These are phyloP conservation scores for Zaprionus capensis DNA, from an alignment of 1,140 invertebrate genomes.

Conservation along the genomic window DNA sequence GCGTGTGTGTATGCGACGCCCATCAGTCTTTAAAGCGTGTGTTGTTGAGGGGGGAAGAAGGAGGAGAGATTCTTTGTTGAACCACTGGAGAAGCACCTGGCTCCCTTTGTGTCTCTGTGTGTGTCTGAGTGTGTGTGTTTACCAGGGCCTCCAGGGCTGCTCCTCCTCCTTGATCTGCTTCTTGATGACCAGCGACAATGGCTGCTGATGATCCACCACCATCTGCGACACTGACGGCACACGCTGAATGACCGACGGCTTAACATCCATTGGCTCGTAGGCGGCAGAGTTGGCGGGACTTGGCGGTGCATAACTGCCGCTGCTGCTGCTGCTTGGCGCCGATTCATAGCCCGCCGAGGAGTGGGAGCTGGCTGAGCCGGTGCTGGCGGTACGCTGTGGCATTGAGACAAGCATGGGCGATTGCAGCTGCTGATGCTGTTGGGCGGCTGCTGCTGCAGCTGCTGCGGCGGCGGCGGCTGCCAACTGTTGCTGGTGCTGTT, in stretches of 20 bases:
- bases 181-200: conserved; percentile 88
- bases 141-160: conserved; percentile 90
- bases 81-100: conserved; percentile 17
- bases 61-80: conserved; percentile 16
- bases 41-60: not conserved
- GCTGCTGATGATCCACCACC: conserved; percentile 85
- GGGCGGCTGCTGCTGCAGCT: conserved; percentile 81
- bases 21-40: conserved; percentile 73
- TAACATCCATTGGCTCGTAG: conserved; percentile 82
- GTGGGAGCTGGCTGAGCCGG: conserved; percentile 87
- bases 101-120: not conserved
- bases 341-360: conserved; percentile 84
- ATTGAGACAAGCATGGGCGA: conserved; percentile 89
- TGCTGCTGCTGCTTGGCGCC: conserved; percentile 71
- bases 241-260: conserved; percentile 83
- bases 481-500: conserved; percentile 86
- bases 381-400: conserved; percentile 88
- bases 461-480: conserved; percentile 84
- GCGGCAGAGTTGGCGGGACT: conserved; percentile 77
- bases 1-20: conserved; percentile 53
- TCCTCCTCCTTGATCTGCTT: conserved; percentile 84
- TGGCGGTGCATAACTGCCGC: conserved; percentile 75
- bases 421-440: conserved; percentile 84
- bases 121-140: conserved; percentile 67
- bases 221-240: conserved; percentile 83